Conservation (phyloP, 2,888 invertebrate species). For the Plagodis pulveraria region DNA sequence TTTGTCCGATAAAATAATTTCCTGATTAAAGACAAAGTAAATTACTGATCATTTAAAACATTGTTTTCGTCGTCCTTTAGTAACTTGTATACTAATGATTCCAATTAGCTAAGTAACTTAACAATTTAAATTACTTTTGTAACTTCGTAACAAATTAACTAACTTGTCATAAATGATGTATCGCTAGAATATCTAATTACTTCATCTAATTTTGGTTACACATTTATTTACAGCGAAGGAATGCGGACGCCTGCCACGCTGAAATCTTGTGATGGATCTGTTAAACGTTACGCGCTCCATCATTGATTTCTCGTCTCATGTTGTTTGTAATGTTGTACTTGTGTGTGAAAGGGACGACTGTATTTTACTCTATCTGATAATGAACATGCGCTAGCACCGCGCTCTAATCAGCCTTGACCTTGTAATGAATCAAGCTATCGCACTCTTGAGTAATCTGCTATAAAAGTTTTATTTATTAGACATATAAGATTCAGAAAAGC, state of each 20-base stretch:
- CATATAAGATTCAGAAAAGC: too few species aligned
- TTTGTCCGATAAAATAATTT: too few species aligned
- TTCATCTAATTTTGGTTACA: conserved; percentile 55
- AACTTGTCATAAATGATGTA: conserved; percentile 47
- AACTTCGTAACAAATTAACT: conserved; percentile 26
- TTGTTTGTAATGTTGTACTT: conserved; percentile 36
- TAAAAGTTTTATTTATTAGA: not conserved
- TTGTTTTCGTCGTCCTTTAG: not conserved
- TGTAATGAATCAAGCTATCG: conserved; percentile 65
- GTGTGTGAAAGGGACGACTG: conserved; percentile 53
- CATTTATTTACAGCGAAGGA: conserved; percentile 71
- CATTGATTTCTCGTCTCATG: conserved; percentile 49
- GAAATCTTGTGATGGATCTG: conserved; percentile 66
- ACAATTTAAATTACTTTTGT: conserved; percentile 37
- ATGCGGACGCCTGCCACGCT: conserved; percentile 68
- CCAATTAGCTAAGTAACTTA: conserved; percentile 29
- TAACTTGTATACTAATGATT: conserved; percentile 4
- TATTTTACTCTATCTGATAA: conserved; percentile 40
- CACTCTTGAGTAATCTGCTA: conserved; percentile 57
- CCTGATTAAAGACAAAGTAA: too few species aligned
- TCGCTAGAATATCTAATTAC: conserved; percentile 42
- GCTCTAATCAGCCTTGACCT: conserved; percentile 75
- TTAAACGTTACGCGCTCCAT: conserved; percentile 40
- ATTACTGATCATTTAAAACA: conserved; percentile 15
- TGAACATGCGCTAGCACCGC: conserved; percentile 51